A percentile compares a stretch with the other conserved stretches of the same genome.
Conservation (phyloP, 1,140 invertebrate genomes). For the Odontomachus brunneus region DNA sequence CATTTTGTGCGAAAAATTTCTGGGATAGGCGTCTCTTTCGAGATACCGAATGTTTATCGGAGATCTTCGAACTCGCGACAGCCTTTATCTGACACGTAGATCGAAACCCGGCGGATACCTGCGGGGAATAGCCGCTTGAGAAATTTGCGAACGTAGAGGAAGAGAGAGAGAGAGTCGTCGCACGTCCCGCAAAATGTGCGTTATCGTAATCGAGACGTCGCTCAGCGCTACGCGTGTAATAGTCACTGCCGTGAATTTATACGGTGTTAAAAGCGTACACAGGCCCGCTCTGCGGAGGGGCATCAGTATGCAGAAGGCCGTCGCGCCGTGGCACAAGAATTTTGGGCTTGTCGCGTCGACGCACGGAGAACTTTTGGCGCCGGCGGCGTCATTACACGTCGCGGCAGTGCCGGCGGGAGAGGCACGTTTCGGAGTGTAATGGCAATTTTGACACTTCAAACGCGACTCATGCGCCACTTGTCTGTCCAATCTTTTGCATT, state of each 20-base stretch:
- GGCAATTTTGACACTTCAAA: neutral
- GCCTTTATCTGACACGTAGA: slow-evolving; percentile 45
- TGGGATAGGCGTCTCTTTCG: neutral
- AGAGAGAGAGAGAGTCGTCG: neutral
- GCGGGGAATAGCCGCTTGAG: slow-evolving; percentile 11
- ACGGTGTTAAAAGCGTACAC: slow-evolving; percentile 25
- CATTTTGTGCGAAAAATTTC: slow-evolving; percentile 5
- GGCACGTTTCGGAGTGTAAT: neutral
- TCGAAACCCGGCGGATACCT: slow-evolving; percentile 9
- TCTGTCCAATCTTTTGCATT: no score
- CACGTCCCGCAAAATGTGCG: neutral
- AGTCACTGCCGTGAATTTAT: slow-evolving; percentile 20
- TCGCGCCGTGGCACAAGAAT: slow-evolving; percentile 38
- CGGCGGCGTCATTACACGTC: no score
- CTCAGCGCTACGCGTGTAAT: slow-evolving; percentile 32
- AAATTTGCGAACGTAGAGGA: slow-evolving; percentile 29
- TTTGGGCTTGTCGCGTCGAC: slow-evolving; percentile 43
- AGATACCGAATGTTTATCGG: slow-evolving; percentile 8
- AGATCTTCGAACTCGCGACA: neutral
- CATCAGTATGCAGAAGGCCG: slow-evolving; percentile 62
- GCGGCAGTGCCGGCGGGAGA: neutral
- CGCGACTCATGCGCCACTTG: no score
- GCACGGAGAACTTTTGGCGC: slow-evolving; percentile 28
- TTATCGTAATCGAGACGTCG: slow-evolving; percentile 39
- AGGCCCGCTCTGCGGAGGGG: slow-evolving; percentile 31